These are phyloP conservation scores for Solea senegalensis DNA, from an alignment of 2,113 vertebrate genomes.

Conservation along the genomic window DNA sequence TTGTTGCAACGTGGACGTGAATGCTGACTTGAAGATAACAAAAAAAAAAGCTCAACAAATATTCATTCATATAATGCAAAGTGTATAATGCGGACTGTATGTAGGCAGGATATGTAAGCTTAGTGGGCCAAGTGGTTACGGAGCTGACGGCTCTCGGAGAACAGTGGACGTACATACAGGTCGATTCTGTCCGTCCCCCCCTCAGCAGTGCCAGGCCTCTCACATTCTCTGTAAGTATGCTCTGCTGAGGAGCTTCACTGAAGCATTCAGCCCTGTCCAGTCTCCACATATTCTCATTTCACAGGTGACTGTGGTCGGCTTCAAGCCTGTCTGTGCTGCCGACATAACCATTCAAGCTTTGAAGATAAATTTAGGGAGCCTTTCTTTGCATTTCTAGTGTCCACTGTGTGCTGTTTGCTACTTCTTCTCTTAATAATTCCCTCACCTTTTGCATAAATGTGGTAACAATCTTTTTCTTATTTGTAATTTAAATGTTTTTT, in stretches of 20 bases:
- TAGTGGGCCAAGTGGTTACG: slow-evolving; percentile 62
- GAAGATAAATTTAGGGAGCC: slow-evolving; percentile 69
- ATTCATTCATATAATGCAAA: slow-evolving; percentile 45
- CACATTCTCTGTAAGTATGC: slow-evolving; percentile 69
- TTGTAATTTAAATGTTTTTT: slow-evolving; percentile 17
- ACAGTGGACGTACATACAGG: slow-evolving; percentile 63
- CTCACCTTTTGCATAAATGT: slow-evolving; percentile 32
- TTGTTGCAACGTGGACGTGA: slow-evolving; percentile 41
- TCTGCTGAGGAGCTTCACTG: slow-evolving; percentile 68
- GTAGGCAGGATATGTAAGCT: slow-evolving; percentile 55
- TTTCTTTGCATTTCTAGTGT: slow-evolving; percentile 74
- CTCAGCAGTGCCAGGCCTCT: slow-evolving; percentile 68
- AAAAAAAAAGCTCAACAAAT: slow-evolving; percentile 51
- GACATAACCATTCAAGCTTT: slow-evolving; percentile 68
- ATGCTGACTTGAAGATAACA: slow-evolving; percentile 37
- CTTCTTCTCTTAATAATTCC: slow-evolving; percentile 44
- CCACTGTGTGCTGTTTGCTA: slow-evolving; percentile 50
- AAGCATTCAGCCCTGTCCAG: slow-evolving; percentile 75
- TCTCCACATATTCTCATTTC: slow-evolving; percentile 82
- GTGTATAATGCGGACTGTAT: slow-evolving; percentile 55
- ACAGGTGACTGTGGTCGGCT: slow-evolving; percentile 80
- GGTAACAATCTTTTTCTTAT: neutral
- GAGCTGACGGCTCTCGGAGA: slow-evolving; percentile 65
- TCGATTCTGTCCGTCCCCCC: slow-evolving; percentile 66
- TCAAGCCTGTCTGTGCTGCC: slow-evolving; percentile 71